These are phyloP conservation scores for Petrolisthes cinctipes DNA, from an alignment of 2,888 invertebrate genomes.

Conservation along the genomic window DNA sequence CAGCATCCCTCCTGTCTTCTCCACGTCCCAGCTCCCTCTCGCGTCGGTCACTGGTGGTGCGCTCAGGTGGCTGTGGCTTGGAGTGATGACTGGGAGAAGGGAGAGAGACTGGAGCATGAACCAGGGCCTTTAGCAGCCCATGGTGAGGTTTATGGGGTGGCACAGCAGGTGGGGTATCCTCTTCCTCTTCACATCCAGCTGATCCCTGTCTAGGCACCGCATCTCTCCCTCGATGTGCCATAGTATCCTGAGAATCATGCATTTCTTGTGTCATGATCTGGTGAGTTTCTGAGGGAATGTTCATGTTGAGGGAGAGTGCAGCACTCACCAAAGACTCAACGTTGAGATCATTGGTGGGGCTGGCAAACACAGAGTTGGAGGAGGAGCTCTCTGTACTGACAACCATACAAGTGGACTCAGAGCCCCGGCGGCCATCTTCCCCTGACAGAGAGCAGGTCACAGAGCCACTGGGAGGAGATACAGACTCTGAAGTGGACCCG, in stretches of 20 bases:
- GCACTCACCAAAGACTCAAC: conserved; percentile 35
- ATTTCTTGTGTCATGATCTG: conserved; percentile 3
- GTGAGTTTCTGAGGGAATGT: conserved; percentile 37
- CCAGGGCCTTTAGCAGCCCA: conserved; percentile 67
- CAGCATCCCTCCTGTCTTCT: background rate
- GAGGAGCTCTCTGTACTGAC: conserved; percentile 61
- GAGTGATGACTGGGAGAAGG: conserved; percentile 90
- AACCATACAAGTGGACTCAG: conserved; percentile 61
- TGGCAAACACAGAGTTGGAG: conserved; percentile 63
- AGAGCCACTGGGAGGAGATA: conserved; percentile 46
- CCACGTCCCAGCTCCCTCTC: conserved; percentile 48
- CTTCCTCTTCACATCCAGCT: conserved; percentile 31
- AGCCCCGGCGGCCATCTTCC: conserved; percentile 45
- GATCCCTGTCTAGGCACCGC: background rate
- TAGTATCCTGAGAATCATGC: conserved; percentile 22
- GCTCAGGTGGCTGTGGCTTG: conserved; percentile 66
- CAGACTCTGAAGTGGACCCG: conserved; percentile 46
- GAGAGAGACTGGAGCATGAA: conserved; percentile 72
- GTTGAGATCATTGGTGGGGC: conserved; percentile 57
- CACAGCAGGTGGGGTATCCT: conserved; percentile 61
- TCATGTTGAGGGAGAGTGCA: conserved; percentile 37
- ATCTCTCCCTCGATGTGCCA: conserved; percentile 30
- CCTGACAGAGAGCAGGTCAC: conserved; percentile 50
- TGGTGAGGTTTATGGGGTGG: conserved; percentile 70
- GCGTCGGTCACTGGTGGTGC: conserved; percentile 56